These are phyloP conservation scores for Oxytorus armatus DNA, from an alignment of 2,888 invertebrate species.

Conservation along the genomic window DNA sequence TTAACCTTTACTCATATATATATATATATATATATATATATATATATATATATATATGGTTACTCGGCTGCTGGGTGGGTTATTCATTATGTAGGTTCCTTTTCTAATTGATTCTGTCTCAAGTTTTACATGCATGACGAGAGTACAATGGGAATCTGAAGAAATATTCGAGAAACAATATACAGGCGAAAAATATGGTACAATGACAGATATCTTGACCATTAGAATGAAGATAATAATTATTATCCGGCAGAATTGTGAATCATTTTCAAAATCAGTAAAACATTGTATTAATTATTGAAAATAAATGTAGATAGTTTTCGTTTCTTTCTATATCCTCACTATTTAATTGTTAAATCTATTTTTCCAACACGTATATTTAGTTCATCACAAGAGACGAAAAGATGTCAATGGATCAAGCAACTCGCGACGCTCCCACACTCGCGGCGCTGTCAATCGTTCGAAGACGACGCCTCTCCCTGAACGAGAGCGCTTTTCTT, in stretches of 20 bases:
- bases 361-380: not conserved
- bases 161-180: not conserved
- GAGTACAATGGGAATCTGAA: not conserved
- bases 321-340: too few relatives aligned
- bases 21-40: too few relatives aligned
- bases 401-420: conserved; percentile 1
- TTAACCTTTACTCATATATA: conserved; percentile 79
- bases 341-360: not conserved
- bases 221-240: too few relatives aligned
- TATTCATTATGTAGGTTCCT: conserved; percentile 80
- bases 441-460: conserved; percentile 20
- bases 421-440: not conserved
- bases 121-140: conserved; percentile 5
- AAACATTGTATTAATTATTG: too few relatives aligned
- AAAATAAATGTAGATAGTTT: too few relatives aligned
- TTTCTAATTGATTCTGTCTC: conserved; percentile 80
- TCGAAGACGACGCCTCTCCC: conserved; percentile 46
- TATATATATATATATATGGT: conserved; percentile 67
- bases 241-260: too few relatives aligned
- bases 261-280: too few relatives aligned
- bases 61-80: conserved; percentile 72
- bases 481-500: conserved; percentile 47
- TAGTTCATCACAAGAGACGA: not conserved
- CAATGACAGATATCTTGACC: not conserved
- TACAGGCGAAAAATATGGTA: not conserved